Conservation (phyloP, 2,888 invertebrate genomes). For the Megalurothrips usitatus region DNA sequence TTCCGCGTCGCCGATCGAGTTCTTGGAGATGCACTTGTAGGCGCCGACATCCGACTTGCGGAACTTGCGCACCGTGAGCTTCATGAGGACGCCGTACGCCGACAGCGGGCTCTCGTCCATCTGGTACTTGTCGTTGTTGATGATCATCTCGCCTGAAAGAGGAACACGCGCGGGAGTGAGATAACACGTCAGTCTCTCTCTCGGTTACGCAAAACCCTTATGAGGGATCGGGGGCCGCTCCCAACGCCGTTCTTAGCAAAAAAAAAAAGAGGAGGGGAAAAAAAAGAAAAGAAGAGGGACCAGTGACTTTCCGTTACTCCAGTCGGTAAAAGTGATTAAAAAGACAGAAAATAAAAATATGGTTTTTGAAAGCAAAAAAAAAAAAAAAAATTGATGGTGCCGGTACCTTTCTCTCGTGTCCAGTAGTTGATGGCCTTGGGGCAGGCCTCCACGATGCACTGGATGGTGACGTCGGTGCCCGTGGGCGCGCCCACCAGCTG, state of each 20-base stretch:
- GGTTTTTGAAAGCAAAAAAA: too few relatives aligned
- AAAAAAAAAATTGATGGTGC: too few relatives aligned
- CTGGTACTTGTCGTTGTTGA: slow-evolving; percentile 76
- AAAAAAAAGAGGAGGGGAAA: too few relatives aligned
- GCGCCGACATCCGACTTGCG: slow-evolving; percentile 75
- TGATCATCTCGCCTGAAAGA: slow-evolving; percentile 81
- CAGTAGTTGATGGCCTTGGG: slow-evolving; percentile 93
- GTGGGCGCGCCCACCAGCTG: slow-evolving; percentile 86
- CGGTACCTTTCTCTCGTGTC: slow-evolving; percentile 86
- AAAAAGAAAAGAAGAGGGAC: too few relatives aligned
- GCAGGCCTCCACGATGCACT: slow-evolving; percentile 84
- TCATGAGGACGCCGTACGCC: slow-evolving; percentile 80
- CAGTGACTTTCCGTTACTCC: too few relatives aligned
- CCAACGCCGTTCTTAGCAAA: too few relatives aligned
- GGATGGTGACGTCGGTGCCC: slow-evolving; percentile 78
- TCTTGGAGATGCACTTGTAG: slow-evolving; percentile 88
- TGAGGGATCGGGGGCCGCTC: too few relatives aligned
- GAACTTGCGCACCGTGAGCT: slow-evolving; percentile 67
- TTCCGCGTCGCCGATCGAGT: slow-evolving; percentile 86
- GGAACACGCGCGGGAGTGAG: slow-evolving; percentile 38
- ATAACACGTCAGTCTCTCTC: too few relatives aligned
- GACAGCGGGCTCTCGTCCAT: slow-evolving; percentile 71
- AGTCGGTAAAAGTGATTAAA: too few relatives aligned
- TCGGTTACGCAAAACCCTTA: too few relatives aligned
- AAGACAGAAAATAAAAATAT: too few relatives aligned